Evolutionary conservation across 2,113 vertebrate genomes (phyloP).

Genomic region (Verasper variegatus): DNA sequence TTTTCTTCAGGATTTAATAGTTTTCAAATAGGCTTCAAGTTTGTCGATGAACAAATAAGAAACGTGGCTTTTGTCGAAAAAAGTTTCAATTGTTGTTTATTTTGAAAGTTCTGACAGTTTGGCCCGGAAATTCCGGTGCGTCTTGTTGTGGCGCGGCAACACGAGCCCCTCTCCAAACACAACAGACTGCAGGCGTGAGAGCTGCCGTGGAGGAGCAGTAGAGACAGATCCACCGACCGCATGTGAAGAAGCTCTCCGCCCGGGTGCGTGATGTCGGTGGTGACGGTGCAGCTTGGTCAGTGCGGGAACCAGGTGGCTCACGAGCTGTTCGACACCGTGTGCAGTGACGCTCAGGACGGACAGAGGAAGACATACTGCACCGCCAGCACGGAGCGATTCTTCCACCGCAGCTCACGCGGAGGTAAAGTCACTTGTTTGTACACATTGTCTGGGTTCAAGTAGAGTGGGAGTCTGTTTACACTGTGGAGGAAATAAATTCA

Average conservation of each 20-base stretch:
- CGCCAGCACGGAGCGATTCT: slow-evolving; percentile 88
- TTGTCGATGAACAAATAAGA: no score
- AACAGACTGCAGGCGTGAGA: neutral
- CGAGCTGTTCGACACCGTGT: slow-evolving; percentile 87
- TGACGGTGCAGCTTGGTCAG: slow-evolving; percentile 94
- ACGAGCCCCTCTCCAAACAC: neutral
- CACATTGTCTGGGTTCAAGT: no score
- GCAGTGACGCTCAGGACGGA: slow-evolving; percentile 77
- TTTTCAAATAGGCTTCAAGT: no score
- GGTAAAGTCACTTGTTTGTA: slow-evolving; percentile 71
- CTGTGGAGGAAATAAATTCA: no score
- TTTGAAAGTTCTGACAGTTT: slow-evolving; percentile 36
- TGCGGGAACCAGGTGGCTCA: slow-evolving; percentile 95
- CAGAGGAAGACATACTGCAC: slow-evolving; percentile 81
- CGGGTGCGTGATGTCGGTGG: slow-evolving; percentile 82
- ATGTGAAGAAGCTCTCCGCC: no score
- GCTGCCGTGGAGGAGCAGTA: neutral
- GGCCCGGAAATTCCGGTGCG: slow-evolving; percentile 10
- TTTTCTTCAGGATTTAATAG: no score
- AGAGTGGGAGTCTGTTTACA: no score
- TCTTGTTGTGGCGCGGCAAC: slow-evolving; percentile 31
- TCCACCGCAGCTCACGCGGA: slow-evolving; percentile 80
- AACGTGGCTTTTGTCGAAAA: no score
- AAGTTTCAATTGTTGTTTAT: slow-evolving; percentile 6
- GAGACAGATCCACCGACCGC: no score